Base-by-base conservation (phyloP, 2,888 invertebrate genomes). In the Epirrita christyi region DNA sequence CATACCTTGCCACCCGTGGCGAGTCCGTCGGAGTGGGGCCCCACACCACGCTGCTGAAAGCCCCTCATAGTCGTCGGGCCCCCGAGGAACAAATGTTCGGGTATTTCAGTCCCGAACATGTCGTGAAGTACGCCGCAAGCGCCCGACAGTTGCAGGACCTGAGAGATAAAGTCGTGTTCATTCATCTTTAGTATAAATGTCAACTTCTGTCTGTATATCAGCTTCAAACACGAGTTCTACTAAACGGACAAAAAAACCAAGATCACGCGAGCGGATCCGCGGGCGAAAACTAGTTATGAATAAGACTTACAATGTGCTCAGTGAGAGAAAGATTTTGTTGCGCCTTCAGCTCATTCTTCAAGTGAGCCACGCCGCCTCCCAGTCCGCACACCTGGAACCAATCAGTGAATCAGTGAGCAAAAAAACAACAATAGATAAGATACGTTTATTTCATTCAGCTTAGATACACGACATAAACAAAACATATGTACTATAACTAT, bases 301-400 rank as follows among this genome's bases (percentile, higher is more conserved):
- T 21, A 4, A 2, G 21, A 75, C 85, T 77, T 14, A 85, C 85
- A 49, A 83, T 63, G 2, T 74, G 65, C 0, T 78, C 76, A 0
- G 68, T 54, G 0, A 85, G 14, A 10, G 76, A 63, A 34, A 72
- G 62, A 60, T 90, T 91, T 34, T 78, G 78, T 74, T 92, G 85
- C 11, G 83, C 80, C 47, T 78, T 76, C 36, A 90, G 70, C 63
- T 97, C 97, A 67, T 96, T 96, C 87, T 97, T 97, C 28, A 97
- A 79, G 81, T 97, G 98, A 11, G 96, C 96, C n/a, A 98, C 95
- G 79, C 98, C 96, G 1, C 99, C 99, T 8, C 98, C 98, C 6
- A 98, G 81, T 0, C 98, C 96, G 32, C 98, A 97, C 72, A 97
- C 93, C 59, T 59, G 51, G n/a, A 46, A 29, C 8, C 13, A 28